Conservation (phyloP, 2,113 vertebrate species). For the Pica pica region DNA sequence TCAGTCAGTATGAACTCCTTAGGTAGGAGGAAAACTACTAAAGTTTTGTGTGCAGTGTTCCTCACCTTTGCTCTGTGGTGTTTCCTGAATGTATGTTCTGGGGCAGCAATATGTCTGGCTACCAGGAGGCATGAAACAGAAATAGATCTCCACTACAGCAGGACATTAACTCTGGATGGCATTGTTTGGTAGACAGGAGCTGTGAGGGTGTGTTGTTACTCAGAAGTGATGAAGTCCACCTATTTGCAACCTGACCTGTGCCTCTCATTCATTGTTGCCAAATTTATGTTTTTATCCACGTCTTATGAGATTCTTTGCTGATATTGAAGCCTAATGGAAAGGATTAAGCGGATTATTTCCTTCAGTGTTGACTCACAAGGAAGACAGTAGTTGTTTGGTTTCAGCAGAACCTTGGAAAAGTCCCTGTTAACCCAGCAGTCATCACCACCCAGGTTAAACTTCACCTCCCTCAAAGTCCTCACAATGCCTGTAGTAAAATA, state of each 20-base stretch:
- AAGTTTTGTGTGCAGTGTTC: neutral
- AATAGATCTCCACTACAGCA: neutral
- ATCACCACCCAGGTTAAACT: neutral
- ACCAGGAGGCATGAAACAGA: neutral
- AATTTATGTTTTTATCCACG: neutral
- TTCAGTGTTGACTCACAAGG: neutral
- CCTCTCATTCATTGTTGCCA: neutral
- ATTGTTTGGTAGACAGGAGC: neutral
- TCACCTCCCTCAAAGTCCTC: neutral
- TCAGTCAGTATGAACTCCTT: neutral
- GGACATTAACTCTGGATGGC: neutral
- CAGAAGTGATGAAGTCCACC: neutral
- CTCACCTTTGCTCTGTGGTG: neutral
- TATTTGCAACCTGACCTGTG: neutral
- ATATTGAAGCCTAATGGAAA: neutral
- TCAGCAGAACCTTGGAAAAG: neutral
- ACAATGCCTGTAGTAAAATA: neutral
- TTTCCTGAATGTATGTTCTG: neutral
- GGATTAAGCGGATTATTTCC: neutral
- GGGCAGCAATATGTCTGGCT: neutral
- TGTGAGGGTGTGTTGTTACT: neutral
- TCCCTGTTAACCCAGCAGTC: neutral
- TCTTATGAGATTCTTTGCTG: neutral
- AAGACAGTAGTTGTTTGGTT: neutral
- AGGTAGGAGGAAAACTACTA: neutral